Evolutionary conservation across 2,888 invertebrate genomes (phyloP), one percentile per base, ranked within the genome.

Genomic region (Oligia fasciuncula): DNA sequence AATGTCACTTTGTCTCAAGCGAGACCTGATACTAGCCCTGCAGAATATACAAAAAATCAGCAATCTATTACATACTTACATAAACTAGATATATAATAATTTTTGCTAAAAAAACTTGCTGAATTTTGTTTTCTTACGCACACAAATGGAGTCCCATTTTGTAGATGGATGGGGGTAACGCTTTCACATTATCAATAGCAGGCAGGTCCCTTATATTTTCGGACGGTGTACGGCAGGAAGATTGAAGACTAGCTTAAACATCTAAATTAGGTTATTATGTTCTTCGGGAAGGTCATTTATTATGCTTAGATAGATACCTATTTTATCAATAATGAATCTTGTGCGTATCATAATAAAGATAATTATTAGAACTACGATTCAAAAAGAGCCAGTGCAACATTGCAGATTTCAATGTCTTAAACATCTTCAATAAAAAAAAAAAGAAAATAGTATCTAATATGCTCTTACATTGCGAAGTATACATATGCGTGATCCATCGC

Each of bases 91-190:
- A 57, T n/a, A 8, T 17, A 29, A 57, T 77, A 83, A 49, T 63
- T 83, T 68, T 46, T 69, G 23, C 23, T 23, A 57, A 19, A 82
- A 60, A 57, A 80, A 49, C 54, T 77, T 65, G 62, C 78, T 9
- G 62, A 77, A 68, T 83, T 81, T 68, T 80, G 62, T 77, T 84
- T 80, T 83, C 76, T 49, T 62, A 40, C 83, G 29, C 57, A 77
- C 77, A 68, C 29, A 84, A 80, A 80, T 80, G 68, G 84, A 77
- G 69, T 57, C 80, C 78, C 84, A 84, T 80, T 80, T 80, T 43
- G 62, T 65, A 69, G 80, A 80, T 80, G 84, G 80, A 80, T 80
- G 49, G 68, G 84, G 84, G 78, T 80, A 77, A 77, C 54, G 80
- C 23, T 80, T 78, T 65, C 63, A 84, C 68, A 80, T 80, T 80